Base-by-base conservation (phyloP, 2,797 vertebrate species). In the Microcaecilia unicolor region DNA sequence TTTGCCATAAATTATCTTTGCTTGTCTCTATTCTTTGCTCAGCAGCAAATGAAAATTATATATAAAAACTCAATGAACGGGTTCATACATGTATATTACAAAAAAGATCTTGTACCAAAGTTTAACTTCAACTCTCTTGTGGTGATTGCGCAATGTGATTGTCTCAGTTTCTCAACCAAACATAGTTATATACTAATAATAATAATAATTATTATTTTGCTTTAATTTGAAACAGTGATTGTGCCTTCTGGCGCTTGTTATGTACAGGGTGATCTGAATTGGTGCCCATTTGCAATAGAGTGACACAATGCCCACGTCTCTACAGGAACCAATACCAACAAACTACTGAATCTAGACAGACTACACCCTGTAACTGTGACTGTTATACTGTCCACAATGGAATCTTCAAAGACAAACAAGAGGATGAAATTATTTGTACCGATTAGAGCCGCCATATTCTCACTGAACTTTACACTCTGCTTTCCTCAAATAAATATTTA, bases 1-100 rank as follows among this genome's bases (percentile, higher is more conserved):
- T 94, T 95, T 95, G 95, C 81, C 93, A 98, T 97, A 98, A 97
- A 97, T 95, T 92, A 92, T 88, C 81, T 85, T 94, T 90, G 87
- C 90, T 86, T 90, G 91, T 92, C 90, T 92, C 92, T 96, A 94
- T 84, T 92, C 88, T 93, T 93, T 90, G 91, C 91, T 88, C 80
- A 89, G 83, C 87, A 93, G 90, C 91, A 93, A 97, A 92, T 87
- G 81, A 82, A 93, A 97, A 91, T 85, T 67, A 93, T 48, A 94
- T 91, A 95, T 86, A 97, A 97, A 98, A 87, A 97, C 86, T 88
- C 84, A 92, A 93, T 89, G 78, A 92, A 91, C 89, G 93, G n/a
- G 90, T 90, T 89, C 83, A 88, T 92, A 96, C 91, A 97, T 97
- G 77, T 85, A 92, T 92, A 82, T 90, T 97, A 97, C 89, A 95